phyloP scores from a whole-genome alignment of 2,797 vertebrate species.

The Eulemur mongoz region DNA sequence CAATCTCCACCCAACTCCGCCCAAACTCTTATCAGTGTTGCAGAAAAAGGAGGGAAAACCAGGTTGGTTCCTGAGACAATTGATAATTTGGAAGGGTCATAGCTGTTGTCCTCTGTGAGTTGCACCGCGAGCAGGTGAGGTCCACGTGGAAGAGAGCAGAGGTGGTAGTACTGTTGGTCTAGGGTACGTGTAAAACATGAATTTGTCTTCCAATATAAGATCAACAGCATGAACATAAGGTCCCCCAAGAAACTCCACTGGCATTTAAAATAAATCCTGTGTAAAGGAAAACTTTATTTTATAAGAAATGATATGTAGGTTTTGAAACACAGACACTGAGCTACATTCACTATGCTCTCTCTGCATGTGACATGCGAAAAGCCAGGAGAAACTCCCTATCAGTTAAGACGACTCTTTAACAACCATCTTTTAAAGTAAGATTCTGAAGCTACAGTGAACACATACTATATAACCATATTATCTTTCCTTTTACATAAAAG shows the following conservation, averaged over 20 bases:
- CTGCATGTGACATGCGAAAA: neutral
- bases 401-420: neutral
- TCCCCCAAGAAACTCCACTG: neutral
- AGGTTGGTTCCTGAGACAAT: neutral
- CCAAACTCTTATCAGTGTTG: neutral
- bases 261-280: neutral
- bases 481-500: neutral
- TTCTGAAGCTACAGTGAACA: neutral
- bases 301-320: neutral
- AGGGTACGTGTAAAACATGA: neutral
- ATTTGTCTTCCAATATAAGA: neutral
- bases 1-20: neutral
- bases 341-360: neutral
- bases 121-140: neutral
- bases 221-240: neutral
- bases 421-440: neutral
- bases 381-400: neutral
- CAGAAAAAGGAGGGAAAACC: neutral
- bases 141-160: accelerated
- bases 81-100: too few relatives aligned
- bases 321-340: neutral
- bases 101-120: neutral
- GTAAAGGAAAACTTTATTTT: neutral
- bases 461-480: neutral
- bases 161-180: too few relatives aligned